phyloP scores from a whole-genome alignment of 2,113 vertebrate species.

The Indicator indicator region DNA sequence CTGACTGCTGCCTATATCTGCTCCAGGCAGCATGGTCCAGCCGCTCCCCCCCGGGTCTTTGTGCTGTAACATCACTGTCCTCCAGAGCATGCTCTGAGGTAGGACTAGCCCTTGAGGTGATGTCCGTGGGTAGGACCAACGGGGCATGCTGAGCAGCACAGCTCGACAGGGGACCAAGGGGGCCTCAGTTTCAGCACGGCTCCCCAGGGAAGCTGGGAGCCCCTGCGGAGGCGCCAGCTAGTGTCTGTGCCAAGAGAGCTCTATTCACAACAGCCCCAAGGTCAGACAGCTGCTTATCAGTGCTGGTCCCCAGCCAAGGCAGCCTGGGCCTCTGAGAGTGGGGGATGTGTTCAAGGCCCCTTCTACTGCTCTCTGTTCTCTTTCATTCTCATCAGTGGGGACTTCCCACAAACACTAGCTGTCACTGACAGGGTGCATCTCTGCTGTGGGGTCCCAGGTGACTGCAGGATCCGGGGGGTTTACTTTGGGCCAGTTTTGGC shows the following conservation, averaged over 20 bases:
- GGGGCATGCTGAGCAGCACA: not conserved
- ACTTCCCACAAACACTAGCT: not conserved
- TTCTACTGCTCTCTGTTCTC: not conserved
- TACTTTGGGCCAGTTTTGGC: not conserved
- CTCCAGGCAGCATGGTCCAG: rapidly evolving
- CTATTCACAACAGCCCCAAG: not conserved
- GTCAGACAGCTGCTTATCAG: slow-evolving; percentile 46
- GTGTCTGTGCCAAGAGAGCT: not conserved
- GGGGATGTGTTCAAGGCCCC: not conserved
- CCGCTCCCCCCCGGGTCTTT: not conserved
- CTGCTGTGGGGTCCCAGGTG: not conserved
- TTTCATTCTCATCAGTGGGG: not conserved
- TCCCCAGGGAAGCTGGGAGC: not conserved
- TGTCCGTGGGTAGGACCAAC: not conserved
- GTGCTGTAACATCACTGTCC: not conserved
- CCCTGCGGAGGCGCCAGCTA: not conserved
- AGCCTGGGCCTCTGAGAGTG: not conserved
- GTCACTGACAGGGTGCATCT: not conserved
- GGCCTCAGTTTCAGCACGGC: not conserved
- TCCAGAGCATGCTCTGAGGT: not conserved
- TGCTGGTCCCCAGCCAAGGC: not conserved
- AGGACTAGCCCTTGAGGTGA: not conserved
- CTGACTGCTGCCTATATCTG: not conserved
- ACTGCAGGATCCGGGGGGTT: not conserved
- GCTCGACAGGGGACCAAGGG: not conserved